phyloP scores from a whole-genome alignment of 2,113 vertebrate genomes.

The Sorex araneus region DNA sequence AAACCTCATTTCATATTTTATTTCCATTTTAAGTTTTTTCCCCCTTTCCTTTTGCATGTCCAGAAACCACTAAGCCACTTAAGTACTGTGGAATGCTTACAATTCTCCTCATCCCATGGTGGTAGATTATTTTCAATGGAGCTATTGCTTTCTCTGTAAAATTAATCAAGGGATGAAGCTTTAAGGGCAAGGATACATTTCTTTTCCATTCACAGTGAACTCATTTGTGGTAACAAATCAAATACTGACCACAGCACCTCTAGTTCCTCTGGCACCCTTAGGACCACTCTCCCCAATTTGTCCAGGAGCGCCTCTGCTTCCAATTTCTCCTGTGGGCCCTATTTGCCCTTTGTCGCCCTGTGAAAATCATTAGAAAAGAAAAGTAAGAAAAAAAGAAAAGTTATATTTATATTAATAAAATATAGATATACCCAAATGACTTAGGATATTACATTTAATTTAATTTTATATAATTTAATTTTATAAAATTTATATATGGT shows the following conservation, averaged over 20 bases:
- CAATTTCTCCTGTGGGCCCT: constrained; percentile 93
- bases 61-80: constrained; percentile 84
- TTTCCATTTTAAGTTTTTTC: constrained; percentile 76
- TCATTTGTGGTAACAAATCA: constrained; percentile 68
- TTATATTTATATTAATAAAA: constrained; percentile 53
- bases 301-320: constrained; percentile 91
- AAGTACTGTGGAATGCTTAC: constrained; percentile 80
- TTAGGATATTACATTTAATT: background rate
- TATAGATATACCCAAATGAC: background rate
- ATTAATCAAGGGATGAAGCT: constrained; percentile 79
- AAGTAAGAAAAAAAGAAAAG: constrained; percentile 5
- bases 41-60: constrained; percentile 71
- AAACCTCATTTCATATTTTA: constrained; percentile 80
- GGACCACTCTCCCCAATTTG: constrained; percentile 91
- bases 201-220: constrained; percentile 75
- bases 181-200: constrained; percentile 72
- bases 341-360: constrained; percentile 95
- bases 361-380: constrained; percentile 63
- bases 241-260: constrained; percentile 93
- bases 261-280: constrained; percentile 96
- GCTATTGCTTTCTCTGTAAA: constrained; percentile 81
- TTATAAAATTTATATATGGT: background rate
- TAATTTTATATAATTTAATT: no score
- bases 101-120: constrained; percentile 73
- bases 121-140: constrained; percentile 81